Evolutionary conservation across 2,113 vertebrate genomes (phyloP).

Genomic region (Hemiscyllium ocellatum): DNA sequence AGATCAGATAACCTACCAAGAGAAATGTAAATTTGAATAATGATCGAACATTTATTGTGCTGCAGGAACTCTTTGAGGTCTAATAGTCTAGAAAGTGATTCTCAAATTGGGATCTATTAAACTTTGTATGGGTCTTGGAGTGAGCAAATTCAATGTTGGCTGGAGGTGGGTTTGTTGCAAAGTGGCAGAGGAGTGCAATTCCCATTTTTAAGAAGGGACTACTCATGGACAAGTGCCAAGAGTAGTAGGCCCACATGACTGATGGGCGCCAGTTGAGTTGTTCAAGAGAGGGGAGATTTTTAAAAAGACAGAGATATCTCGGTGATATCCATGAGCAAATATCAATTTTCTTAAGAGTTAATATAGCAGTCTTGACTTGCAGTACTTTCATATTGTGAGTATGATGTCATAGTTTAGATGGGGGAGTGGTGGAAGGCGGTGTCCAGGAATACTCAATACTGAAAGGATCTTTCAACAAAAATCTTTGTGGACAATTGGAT

Average conservation of each 20-base stretch:
- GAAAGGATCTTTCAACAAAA: neutral
- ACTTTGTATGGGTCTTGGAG: neutral
- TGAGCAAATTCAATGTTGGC: neutral
- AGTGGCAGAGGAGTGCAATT: neutral
- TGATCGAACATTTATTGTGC: neutral
- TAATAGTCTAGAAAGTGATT: neutral
- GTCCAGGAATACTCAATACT: neutral
- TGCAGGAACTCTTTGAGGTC: neutral
- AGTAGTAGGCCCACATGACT: neutral
- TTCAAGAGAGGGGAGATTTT: neutral
- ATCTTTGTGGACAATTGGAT: neutral
- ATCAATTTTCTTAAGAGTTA: neutral
- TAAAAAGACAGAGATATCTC: neutral
- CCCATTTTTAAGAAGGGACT: neutral
- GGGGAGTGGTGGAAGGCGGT: neutral
- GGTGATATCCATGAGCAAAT: neutral
- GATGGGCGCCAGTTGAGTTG: neutral
- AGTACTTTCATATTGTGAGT: neutral
- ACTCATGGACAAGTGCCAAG: neutral
- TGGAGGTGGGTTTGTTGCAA: no score
- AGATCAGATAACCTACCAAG: neutral
- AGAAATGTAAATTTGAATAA: slow-evolving; percentile 14
- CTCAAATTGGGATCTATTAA: neutral
- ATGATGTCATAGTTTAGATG: neutral
- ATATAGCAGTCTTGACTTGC: neutral